Percentiles rank a stretch among this genome's conserved stretches.
Conservation (phyloP, 2,113 vertebrate genomes). For the Nettapus auritus region DNA sequence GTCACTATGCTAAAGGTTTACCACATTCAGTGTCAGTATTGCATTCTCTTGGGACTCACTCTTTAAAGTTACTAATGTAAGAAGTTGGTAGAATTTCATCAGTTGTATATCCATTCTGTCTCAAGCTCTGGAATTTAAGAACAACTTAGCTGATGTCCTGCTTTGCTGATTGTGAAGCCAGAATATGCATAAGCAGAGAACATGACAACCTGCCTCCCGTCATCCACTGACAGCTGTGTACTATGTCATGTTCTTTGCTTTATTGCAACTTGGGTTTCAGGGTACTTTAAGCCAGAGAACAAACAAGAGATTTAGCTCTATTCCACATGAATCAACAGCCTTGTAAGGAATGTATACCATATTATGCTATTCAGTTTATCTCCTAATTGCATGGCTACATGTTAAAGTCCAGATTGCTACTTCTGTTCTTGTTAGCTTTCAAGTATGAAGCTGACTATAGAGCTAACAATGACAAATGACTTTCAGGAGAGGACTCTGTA, state of each 20-base stretch:
- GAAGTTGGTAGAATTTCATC: neutral
- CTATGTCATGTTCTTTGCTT: neutral
- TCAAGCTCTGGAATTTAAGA: neutral
- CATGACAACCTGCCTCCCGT: neutral
- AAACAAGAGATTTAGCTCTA: neutral
- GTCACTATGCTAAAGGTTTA: neutral
- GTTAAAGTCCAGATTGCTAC: neutral
- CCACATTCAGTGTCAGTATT: neutral
- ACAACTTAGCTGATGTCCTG: neutral
- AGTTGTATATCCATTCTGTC: neutral
- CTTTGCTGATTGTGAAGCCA: neutral
- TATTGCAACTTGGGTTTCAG: neutral
- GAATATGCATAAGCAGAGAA: neutral
- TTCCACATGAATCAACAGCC: neutral
- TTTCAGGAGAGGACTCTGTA: neutral
- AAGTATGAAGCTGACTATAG: neutral
- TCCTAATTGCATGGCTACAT: neutral
- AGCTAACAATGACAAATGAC: neutral
- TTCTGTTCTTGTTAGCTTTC: neutral
- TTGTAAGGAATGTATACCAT: fast-evolving
- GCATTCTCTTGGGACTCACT: neutral
- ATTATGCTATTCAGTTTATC: neutral
- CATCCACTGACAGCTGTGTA: neutral
- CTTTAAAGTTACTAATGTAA: neutral
- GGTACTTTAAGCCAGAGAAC: neutral